Evolutionary conservation across 1,140 invertebrate genomes (phyloP).

Genomic region (Melipona quadrifasciata): DNA sequence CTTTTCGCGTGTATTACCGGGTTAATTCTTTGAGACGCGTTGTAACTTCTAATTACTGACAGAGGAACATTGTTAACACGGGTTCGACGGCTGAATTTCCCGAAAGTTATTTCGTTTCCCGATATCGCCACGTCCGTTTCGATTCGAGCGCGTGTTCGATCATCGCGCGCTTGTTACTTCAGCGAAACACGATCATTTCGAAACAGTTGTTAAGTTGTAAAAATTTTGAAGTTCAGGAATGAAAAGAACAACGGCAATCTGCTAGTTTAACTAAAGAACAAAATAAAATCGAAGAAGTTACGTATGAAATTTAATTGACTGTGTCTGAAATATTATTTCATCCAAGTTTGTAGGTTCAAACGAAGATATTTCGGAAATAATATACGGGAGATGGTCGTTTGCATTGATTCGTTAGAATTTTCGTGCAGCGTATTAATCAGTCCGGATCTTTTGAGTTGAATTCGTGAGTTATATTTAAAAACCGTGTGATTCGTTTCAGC

Average conservation of each 20-base stretch:
- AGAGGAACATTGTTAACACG: not conserved
- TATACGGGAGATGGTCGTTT: not conserved
- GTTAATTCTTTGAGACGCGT: not conserved
- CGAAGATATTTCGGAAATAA: not conserved
- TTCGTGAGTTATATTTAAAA: constrained; percentile 10
- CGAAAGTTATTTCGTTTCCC: not conserved
- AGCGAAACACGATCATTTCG: not conserved
- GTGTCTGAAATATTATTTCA: no score
- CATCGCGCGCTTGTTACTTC: not conserved
- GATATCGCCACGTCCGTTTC: not conserved
- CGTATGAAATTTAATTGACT: no score
- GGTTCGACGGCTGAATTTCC: not conserved
- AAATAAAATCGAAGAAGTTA: no score
- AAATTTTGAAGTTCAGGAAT: no score
- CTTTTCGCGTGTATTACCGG: no score
- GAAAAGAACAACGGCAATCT: no score
- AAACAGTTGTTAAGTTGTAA: no score
- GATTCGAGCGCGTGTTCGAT: not conserved
- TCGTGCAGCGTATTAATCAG: no score
- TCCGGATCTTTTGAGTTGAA: no score
- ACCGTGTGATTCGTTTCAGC: no score
- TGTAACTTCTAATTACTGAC: not conserved
- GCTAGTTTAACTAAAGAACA: no score
- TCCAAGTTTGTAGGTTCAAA: not conserved
- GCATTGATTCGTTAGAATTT: not conserved